Conservation (phyloP, 2,888 invertebrate species). For the Caenorhabditis sinica region DNA sequence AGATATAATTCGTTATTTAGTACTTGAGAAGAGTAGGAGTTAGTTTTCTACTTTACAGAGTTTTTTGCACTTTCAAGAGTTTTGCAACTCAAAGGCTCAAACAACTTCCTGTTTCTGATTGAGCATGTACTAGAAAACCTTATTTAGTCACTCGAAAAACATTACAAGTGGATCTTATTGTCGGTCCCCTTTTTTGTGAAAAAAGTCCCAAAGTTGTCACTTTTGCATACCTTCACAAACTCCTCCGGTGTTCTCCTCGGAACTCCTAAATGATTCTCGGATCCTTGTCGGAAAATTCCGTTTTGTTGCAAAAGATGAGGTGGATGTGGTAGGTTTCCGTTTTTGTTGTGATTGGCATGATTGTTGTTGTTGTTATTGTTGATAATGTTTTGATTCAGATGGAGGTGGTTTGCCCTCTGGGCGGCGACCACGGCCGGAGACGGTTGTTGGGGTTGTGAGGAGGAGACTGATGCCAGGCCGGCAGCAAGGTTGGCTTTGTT, state of each 20-base stretch:
- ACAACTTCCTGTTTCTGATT: too few species aligned
- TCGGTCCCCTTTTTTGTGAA: too few species aligned
- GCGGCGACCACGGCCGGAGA: neutral
- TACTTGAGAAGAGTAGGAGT: too few species aligned
- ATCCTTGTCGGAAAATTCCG: neutral
- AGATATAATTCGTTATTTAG: too few species aligned
- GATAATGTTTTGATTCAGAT: neutral
- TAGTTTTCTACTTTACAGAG: too few species aligned
- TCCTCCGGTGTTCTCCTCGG: conserved; percentile 8
- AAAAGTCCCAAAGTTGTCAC: too few species aligned
- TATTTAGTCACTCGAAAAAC: too few species aligned
- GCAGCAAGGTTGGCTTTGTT: conserved; percentile 10
- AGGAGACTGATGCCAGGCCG: neutral
- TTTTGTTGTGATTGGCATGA: neutral
- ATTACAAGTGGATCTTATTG: too few species aligned
- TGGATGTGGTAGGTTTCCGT: neutral
- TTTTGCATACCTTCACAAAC: conserved; percentile 14
- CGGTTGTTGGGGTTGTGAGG: neutral
- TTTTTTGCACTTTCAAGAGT: too few species aligned
- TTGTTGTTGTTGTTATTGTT: conserved; percentile 41
- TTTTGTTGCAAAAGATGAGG: neutral
- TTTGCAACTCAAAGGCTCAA: too few species aligned
- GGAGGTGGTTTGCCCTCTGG: neutral
- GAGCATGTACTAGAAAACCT: too few species aligned
- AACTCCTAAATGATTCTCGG: conserved; percentile 4